Evolutionary conservation across 2,797 vertebrate genomes (phyloP), one percentile per base, ranked within the genome.

Genomic region (Dallia pectoralis): DNA sequence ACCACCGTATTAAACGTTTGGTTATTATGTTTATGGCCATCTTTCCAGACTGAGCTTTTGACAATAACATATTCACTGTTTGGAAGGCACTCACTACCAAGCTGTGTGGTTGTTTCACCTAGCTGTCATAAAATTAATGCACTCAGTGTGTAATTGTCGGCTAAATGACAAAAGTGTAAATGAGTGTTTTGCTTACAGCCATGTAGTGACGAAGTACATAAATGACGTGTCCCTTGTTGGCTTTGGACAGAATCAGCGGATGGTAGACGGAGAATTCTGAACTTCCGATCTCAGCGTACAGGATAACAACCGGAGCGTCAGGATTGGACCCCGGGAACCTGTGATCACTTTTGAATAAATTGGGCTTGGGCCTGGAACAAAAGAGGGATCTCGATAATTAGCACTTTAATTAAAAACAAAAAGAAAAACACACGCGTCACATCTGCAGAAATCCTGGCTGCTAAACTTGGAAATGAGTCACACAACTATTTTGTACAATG

Each of bases 281-380:
- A 65, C 83, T 93, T 70, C 98, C 97, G 48, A 99, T 87, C 87
- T 98, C 92, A 7, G 93, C 95, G 0, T 99, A 99, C 33, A 99
- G 91, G 71, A 99, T 95, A 82, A 97, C 93, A 0, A 97, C 86
- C 0, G 97, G 95, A 29, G 90, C 92, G 0, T 95, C 94, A 0
- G 92, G 90, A 84, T 92, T 93, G 25, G 95, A 91, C 0, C 88
- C 90, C 0, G 92, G 91, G 72, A 96, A 96, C 84, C 86, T 95
- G 90, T 99, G 98, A 85, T 99, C 98, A 0, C 96, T 97, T 93
- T 96, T 99, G 85, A 99, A 99, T 59, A 99, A 83, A 81, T 94
- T 96, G 0, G 97, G 97, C 88, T 94, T 98, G 1, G 95, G 90
- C 86, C 98, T 99, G 86, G 47, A 87, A 88, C 27, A 72, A 49